Conservation (phyloP, 1,140 invertebrate genomes). For the Bombus affinis region DNA sequence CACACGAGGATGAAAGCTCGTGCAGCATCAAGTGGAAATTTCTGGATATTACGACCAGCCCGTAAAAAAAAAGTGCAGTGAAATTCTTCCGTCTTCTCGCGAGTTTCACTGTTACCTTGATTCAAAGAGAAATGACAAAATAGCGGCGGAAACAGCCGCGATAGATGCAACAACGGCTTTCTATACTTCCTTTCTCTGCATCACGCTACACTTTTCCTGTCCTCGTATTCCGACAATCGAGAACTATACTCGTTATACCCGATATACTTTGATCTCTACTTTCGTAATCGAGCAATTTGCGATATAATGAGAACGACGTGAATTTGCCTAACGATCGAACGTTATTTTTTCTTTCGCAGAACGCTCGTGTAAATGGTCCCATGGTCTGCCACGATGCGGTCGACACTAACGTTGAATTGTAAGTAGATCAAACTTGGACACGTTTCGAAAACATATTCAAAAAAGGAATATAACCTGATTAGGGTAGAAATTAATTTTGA, state of each 20-base stretch:
- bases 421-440: slow-evolving; percentile 39
- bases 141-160: slow-evolving; percentile 47
- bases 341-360: slow-evolving; percentile 55
- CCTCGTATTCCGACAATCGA: slow-evolving; percentile 27
- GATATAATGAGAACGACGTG: background rate
- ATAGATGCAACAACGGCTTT: slow-evolving; percentile 46
- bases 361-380: slow-evolving; percentile 58
- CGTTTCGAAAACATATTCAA: background rate
- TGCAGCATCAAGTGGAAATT: background rate
- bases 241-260: background rate
- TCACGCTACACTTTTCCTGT: slow-evolving; percentile 48
- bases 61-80: slow-evolving; percentile 34
- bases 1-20: background rate
- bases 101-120: slow-evolving; percentile 52
- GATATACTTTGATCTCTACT: background rate
- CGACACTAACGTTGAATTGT: slow-evolving; percentile 63
- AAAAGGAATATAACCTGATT: background rate
- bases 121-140: slow-evolving; percentile 61
- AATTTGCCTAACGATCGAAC: slow-evolving; percentile 18
- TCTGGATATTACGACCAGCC: slow-evolving; percentile 2
- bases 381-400: slow-evolving; percentile 69
- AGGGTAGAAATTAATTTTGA: background rate
- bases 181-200: slow-evolving; percentile 59
- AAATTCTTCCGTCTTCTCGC: slow-evolving; percentile 48
- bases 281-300: background rate